Evolutionary conservation across 2,888 invertebrate species (phyloP), one percentile per base, ranked within the genome.

Genomic region (Seladonia tumulorum): DNA sequence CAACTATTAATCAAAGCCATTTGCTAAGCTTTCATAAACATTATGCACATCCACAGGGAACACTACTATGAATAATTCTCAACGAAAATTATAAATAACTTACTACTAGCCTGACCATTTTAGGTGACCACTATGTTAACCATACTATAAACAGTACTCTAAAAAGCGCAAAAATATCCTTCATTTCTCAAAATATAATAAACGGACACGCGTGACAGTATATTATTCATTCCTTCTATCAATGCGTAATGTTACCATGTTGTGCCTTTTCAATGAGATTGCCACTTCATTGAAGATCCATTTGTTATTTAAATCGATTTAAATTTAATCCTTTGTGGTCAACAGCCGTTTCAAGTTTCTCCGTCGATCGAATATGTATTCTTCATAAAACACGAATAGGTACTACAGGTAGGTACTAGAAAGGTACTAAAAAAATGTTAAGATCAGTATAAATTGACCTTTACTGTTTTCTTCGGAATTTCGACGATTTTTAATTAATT

Each of bases 1-100:
- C 63, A 63, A 63, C 63, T 63, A 63, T 63, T 63, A 63, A 63
- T 63, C 63, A 63, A 29, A 63, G 29, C 63, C 63, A 63, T 63
- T 63, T 63, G 63, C 42, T 35, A 12, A 70, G 29, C 45, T 70
- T 53, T 39, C 39, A 18, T 25, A 29, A 63, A 63, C 63, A 63
- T 63, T 63, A 63, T 63, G 63, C 16, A 12, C 7, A 16, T 29
- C 63, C 29, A 16, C 25, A 16, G 29, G 16, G 29, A 29, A 29
- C 16, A n/a, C 53, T 53, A 63, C 63, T 63, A 63, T 63, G 63
- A 63, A 63, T 63, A 63, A 63, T 63, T 63, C 63, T 63, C 29
- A 29, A 29, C 29, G 63, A 63, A 63, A 53, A 0, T 53, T 53
- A 53, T 53, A 53, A 53, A 53, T 53, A 53, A n/a, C 53, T 18